A percentile compares a stretch with the other conserved stretches of the same genome.
Conservation (phyloP, 2,888 invertebrate species). For the Cephus runcator region DNA sequence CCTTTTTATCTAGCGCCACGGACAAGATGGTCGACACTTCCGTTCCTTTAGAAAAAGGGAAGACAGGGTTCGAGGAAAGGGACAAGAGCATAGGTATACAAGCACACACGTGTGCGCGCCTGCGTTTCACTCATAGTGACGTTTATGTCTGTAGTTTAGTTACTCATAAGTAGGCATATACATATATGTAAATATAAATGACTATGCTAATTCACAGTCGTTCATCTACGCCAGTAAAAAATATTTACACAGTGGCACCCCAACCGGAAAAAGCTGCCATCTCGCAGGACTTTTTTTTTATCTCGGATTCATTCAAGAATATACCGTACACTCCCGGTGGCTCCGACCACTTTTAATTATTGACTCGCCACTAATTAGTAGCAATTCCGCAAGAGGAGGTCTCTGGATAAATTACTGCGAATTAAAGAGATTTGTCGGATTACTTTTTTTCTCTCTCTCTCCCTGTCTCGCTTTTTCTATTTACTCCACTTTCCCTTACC, state of each 20-base stretch:
- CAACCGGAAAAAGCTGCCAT: neutral
- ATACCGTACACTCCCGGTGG: neutral
- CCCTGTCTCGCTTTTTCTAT: neutral
- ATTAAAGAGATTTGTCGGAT: neutral
- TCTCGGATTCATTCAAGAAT: neutral
- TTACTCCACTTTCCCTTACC: neutral
- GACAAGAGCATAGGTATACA: neutral
- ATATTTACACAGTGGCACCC: neutral
- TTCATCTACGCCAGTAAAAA: neutral
- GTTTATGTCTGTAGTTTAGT: too few species aligned
- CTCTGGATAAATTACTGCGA: neutral
- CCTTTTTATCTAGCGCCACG: neutral
- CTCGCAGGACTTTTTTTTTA: neutral
- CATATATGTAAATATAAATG: neutral
- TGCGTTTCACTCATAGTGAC: too few species aligned
- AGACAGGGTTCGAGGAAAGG: neutral
- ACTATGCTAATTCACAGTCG: neutral
- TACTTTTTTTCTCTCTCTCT: neutral
- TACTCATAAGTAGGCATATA: too few species aligned
- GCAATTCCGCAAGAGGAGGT: neutral
- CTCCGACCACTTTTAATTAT: neutral
- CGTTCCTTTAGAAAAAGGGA: neutral
- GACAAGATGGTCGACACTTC: neutral
- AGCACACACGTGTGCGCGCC: too few species aligned
- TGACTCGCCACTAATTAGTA: neutral